Evolutionary conservation across 2,888 invertebrate genomes (phyloP).

Genomic region (Agrenia bidenticulata): DNA sequence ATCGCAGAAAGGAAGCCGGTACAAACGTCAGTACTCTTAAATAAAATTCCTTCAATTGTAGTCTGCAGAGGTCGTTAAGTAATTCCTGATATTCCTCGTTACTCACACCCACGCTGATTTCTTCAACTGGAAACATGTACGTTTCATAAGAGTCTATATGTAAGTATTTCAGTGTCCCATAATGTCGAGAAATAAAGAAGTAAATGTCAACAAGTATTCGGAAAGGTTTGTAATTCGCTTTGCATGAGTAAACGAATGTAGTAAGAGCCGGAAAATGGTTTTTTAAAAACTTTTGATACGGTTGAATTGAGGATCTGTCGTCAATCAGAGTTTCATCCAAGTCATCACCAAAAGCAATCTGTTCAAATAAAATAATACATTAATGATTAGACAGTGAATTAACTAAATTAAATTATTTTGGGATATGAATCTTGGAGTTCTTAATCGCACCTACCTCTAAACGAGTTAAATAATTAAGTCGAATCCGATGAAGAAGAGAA

Average conservation of each 20-base stretch:
- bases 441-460: constrained; percentile 1
- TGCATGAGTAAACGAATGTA: not conserved
- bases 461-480: not conserved
- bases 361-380: not conserved
- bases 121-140: not conserved
- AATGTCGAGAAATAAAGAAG: not conserved
- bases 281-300: not conserved
- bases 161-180: not conserved
- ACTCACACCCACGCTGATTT: not conserved
- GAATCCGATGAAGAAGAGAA: not conserved
- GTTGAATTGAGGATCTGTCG: not conserved
- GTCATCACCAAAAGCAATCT: not conserved
- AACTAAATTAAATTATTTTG: no score
- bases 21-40: not conserved
- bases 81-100: not conserved
- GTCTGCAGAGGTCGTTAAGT: not conserved
- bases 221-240: not conserved
- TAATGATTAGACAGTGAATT: no score
- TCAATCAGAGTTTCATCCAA: not conserved
- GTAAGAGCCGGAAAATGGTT: not conserved
- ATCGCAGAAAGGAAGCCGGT: not conserved
- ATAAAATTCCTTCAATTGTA: not conserved
- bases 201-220: not conserved
- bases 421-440: no score
- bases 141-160: constrained; percentile 7